phyloP scores from a whole-genome alignment of 2,113 vertebrate species.

The Mus musculus region GRCm39 chr14:102576501-102577000 shows the following conservation, averaged over 20 bases:
- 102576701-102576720: conserved; percentile 12
- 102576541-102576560: not conserved
- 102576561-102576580: not conserved
- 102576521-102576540: not conserved
- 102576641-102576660: not conserved
- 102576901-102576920: not conserved
- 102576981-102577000: not conserved
- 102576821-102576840: not conserved
- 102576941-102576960: not conserved
- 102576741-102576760: not conserved
- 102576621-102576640: not conserved
- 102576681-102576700: not conserved
- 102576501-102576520: not conserved
- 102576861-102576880: not conserved
- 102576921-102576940: not conserved
- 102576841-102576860: not conserved
- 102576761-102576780: not conserved
- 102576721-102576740: not conserved
- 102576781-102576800: not conserved
- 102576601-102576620: not conserved
- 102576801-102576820: not conserved
- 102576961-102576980: not conserved
- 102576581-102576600: conserved; percentile 20
- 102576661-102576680: not conserved
- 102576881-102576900: not conserved